Evolutionary conservation across 2,113 vertebrate genomes (phyloP).

Genomic region (Polypterus senegalus): DNA sequence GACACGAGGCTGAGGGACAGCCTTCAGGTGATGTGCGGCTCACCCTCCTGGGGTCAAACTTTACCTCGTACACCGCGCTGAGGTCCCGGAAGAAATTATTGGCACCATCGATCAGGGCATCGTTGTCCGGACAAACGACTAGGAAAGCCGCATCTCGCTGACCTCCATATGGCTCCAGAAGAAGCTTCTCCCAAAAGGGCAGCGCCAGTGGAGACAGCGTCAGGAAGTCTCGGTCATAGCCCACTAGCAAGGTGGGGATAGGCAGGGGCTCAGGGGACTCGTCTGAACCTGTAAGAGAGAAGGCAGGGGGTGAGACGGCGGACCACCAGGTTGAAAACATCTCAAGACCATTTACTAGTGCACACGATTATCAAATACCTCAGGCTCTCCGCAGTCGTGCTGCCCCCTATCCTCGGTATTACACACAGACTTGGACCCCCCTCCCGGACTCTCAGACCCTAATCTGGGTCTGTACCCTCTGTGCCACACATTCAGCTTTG

Average conservation of each 20-base stretch:
- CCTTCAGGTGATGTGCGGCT: neutral
- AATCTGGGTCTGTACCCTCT: too few species aligned
- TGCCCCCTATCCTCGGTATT: too few species aligned
- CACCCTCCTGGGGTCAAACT: slow-evolving; percentile 21
- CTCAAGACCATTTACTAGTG: too few species aligned
- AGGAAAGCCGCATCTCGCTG: slow-evolving; percentile 87
- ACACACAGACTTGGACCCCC: too few species aligned
- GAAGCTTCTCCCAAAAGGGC: slow-evolving; percentile 93
- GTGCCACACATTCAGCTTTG: too few species aligned
- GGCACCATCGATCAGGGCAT: slow-evolving; percentile 78
- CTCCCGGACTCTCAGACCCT: too few species aligned
- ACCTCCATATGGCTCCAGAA: slow-evolving; percentile 85
- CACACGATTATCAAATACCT: too few species aligned
- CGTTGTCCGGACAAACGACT: slow-evolving; percentile 89
- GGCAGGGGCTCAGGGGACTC: slow-evolving; percentile 91
- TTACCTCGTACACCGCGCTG: slow-evolving; percentile 90
- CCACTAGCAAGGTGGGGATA: slow-evolving; percentile 82
- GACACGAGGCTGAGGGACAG: neutral
- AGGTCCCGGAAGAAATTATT: slow-evolving; percentile 91
- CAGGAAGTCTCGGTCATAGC: slow-evolving; percentile 92
- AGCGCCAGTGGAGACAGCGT: slow-evolving; percentile 85
- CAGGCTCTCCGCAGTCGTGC: too few species aligned
- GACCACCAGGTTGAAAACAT: too few species aligned
- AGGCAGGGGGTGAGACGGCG: slow-evolving; percentile 5
- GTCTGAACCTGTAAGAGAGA: slow-evolving; percentile 65